A percentile compares a stretch with the other conserved stretches of the same genome.
phyloP scores from a whole-genome alignment of 2,797 vertebrate species.

The Acipenser oxyrinchus region DNA sequence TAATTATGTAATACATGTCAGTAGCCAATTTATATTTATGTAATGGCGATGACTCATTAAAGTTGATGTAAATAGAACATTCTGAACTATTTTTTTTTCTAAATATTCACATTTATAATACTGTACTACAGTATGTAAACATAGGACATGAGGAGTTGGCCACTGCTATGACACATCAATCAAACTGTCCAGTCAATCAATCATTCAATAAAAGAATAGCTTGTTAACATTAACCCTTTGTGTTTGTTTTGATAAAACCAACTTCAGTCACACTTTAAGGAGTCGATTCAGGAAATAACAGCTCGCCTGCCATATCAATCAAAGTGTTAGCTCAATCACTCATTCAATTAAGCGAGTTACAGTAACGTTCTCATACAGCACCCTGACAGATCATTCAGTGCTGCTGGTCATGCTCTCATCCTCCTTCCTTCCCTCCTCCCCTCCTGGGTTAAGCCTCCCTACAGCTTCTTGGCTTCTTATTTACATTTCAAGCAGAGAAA shows the following conservation, averaged over 20 bases:
- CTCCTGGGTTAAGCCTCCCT: no score
- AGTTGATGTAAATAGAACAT: no score
- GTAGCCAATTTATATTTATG: no score
- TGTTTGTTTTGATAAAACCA: constrained; percentile 37
- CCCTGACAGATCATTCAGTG: constrained; percentile 38
- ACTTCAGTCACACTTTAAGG: constrained; percentile 25
- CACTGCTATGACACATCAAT: constrained; percentile 31
- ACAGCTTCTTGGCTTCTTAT: no score
- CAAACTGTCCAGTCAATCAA: constrained; percentile 31
- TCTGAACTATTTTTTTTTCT: no score
- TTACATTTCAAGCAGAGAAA: no score
- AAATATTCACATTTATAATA: neutral
- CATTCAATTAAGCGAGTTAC: constrained; percentile 32
- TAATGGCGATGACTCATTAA: constrained; percentile 3
- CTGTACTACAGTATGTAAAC: no score
- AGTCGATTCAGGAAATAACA: constrained; percentile 26
- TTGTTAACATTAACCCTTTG: constrained; percentile 24
- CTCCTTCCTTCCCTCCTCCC: neutral
- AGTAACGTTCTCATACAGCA: constrained; percentile 49
- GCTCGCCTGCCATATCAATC: constrained; percentile 58
- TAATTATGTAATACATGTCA: no score
- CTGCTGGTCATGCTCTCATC: constrained; percentile 20
- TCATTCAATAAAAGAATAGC: constrained; percentile 28
- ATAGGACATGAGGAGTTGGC: no score
- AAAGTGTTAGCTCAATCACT: constrained; percentile 47